Evolutionary conservation across 2,888 invertebrate species (phyloP), one percentile per base, ranked within the genome.

Genomic region (Villa cingulata): DNA sequence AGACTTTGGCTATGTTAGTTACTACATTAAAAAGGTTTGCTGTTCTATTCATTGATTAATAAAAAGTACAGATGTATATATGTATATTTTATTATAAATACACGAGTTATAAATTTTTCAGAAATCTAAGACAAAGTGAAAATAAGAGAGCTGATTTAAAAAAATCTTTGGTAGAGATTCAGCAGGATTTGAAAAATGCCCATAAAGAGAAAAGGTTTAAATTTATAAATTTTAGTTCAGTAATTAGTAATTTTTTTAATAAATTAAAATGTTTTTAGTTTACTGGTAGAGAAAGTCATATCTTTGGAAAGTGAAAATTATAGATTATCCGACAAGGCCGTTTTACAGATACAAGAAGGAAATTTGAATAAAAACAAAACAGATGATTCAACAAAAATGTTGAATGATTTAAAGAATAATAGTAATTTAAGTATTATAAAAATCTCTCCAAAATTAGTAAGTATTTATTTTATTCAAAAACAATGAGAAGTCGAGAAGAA

Each of bases 1-100:
- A 72, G n/a, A 75, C 76, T 0, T 63, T 85, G 9, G 72, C 75
- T 20, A 72, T 75, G 2, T 76, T 80, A 58, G 77, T 78, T 1
- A 71, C 74, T 0, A 75, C 78, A 14, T 68, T 82, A 17, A 83
- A 81, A 65, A 75, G 78, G 80, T 80, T n/a, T 23, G 20, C 19
- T 12, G 14, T 19, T 7, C 3, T 18, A n/a, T 32, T 6, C 5
- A 32, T 9, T n/a, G 6, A 36, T 32, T 23, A 5, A 4, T 12
- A 37, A 14, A 19, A 37, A 42, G n/a, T 17, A 23, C 7, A 23
- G 4, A 14, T 3, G 29, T 20, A 42, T 20, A 4, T 19, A 7
- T 38, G 17, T 23, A 27, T 36, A 4, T 32, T 40, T 34, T 37
- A 20, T 41, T 6, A 20, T 20, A 41, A 4, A n/a, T n/a, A n/a